Percentiles rank a stretch among this genome's conserved stretches.
Evolutionary conservation across 2,113 vertebrate genomes (phyloP).

Genomic region (Corythornis vintsioides): DNA sequence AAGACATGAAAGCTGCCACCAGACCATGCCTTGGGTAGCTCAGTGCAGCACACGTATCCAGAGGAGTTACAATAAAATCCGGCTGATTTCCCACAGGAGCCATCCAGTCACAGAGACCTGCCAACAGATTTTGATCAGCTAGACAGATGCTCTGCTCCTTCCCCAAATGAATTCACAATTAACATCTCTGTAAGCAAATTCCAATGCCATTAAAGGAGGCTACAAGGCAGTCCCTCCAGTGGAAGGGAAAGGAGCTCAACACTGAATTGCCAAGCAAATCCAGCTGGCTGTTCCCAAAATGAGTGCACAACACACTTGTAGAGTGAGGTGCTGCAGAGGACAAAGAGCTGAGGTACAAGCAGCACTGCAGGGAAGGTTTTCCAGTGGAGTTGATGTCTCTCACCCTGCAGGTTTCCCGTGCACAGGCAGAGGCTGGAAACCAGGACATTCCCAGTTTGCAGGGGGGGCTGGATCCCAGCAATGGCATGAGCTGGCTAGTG

Average conservation of each 20-base stretch:
- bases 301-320: background rate
- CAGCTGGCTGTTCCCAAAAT: background rate
- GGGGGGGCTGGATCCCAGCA: background rate
- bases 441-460: background rate
- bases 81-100: conserved; percentile 62
- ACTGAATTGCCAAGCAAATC: conserved; percentile 7
- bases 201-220: background rate
- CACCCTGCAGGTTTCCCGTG: background rate
- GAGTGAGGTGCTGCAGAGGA: background rate
- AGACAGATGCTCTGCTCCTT: conserved; percentile 29
- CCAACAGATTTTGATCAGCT: conserved; percentile 48
- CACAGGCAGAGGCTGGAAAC: background rate
- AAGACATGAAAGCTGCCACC: conserved; percentile 67
- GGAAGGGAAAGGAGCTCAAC: background rate
- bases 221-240: background rate
- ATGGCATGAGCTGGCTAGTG: background rate
- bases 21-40: conserved; percentile 13
- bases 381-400: background rate
- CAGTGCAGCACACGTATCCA: conserved; percentile 33
- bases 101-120: conserved; percentile 45
- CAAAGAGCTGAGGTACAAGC: background rate
- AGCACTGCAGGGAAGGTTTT: background rate
- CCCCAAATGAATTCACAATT: conserved; percentile 30
- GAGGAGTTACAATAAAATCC: conserved; percentile 63
- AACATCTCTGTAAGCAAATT: conserved; percentile 51